Evolutionary conservation across 2,888 invertebrate species (phyloP).

Genomic region (Diplazon laetatorius): DNA sequence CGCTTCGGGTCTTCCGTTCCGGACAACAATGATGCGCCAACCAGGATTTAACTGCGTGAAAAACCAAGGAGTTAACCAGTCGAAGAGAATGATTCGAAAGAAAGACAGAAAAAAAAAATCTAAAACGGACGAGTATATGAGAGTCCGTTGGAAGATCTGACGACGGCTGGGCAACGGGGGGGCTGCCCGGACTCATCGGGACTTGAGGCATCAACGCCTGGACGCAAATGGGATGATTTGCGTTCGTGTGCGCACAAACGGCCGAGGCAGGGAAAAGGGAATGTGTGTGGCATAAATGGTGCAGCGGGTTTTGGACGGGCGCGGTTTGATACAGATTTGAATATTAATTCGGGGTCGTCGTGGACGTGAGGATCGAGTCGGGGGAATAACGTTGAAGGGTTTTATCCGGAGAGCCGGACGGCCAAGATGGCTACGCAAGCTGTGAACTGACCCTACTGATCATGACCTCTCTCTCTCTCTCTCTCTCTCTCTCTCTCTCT

Average conservation of each 20-base stretch:
- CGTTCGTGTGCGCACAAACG: conserved; percentile 7
- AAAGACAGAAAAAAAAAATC: conserved; percentile 38
- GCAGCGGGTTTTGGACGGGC: conserved; percentile 62
- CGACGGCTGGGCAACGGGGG: conserved; percentile 33
- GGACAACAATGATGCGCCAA: conserved; percentile 38
- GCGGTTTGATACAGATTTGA: conserved; percentile 79
- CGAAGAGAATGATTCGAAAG: conserved; percentile 10
- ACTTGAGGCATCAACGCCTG: background rate
- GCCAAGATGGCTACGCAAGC: conserved; percentile 60
- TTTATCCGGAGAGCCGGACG: conserved; percentile 57
- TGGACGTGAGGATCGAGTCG: conserved; percentile 61
- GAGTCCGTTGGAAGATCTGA: conserved; percentile 62
- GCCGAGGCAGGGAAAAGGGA: too few species aligned
- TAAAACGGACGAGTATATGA: conserved; percentile 54
- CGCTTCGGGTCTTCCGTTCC: conserved; percentile 20
- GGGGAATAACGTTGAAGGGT: conserved; percentile 66
- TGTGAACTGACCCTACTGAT: conserved; percentile 60
- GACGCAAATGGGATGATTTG: conserved; percentile 12
- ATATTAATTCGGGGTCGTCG: conserved; percentile 78
- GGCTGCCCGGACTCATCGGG: conserved; percentile 27
- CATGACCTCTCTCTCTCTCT: background rate
- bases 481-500: too few species aligned
- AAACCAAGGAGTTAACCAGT: conserved; percentile 27
- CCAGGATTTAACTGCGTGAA: conserved; percentile 29
- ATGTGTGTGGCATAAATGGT: background rate